Conservation (phyloP, 2,797 vertebrate species). For the Alosa sapidissima region DNA sequence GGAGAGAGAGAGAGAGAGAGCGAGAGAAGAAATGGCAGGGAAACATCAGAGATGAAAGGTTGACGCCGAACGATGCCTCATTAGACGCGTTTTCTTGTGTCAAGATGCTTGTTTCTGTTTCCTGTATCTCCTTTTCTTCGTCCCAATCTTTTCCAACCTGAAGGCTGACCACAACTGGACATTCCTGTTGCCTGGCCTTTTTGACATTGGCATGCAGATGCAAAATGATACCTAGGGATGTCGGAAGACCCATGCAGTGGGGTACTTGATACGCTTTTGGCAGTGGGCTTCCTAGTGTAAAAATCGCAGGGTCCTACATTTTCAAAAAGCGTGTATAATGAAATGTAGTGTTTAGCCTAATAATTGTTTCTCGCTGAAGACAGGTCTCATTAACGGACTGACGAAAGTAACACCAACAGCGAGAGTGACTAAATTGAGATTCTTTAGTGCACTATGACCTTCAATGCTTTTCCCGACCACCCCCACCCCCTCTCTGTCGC, state of each 20-base stretch:
- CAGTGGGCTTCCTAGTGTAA: background rate
- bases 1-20: slow-evolving; percentile 23
- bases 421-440: slow-evolving; percentile 19
- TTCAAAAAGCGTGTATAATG: background rate
- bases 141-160: background rate
- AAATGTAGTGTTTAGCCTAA: background rate
- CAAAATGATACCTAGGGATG: background rate
- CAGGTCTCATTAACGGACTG: slow-evolving; percentile 1
- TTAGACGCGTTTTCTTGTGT: background rate
- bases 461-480: slow-evolving; percentile 64
- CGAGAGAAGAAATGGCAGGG: slow-evolving; percentile 2
- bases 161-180: background rate
- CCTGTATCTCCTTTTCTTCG: background rate
- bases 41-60: slow-evolving; percentile 8
- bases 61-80: slow-evolving; percentile 49
- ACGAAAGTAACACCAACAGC: background rate
- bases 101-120: background rate
- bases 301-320: background rate
- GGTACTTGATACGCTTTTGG: slow-evolving; percentile 3
- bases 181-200: slow-evolving; percentile 33
- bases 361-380: background rate
- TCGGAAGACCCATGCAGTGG: background rate
- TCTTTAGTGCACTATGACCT: slow-evolving; percentile 67
- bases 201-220: slow-evolving; percentile 34
- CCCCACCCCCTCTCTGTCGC: slow-evolving; percentile 43